Evolutionary conservation across 2,888 invertebrate genomes (phyloP).

Genomic region (Sceliomorpha sp.): DNA sequence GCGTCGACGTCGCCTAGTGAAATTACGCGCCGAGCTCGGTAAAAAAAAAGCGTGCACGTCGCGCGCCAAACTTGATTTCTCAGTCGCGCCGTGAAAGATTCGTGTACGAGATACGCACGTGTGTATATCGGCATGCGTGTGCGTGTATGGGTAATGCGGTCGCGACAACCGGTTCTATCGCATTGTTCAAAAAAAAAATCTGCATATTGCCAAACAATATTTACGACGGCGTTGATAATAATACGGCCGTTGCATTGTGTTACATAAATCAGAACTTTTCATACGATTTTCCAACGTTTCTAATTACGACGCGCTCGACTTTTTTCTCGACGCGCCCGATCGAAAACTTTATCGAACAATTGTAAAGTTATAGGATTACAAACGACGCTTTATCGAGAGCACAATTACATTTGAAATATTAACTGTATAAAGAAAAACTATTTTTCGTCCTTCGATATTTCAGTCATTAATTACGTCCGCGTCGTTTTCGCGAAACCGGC

Average conservation of each 20-base stretch:
- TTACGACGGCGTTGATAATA: constrained; percentile 6
- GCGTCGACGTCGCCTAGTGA: constrained; percentile 6
- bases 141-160: constrained; percentile 25
- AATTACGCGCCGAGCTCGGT: constrained; percentile 7
- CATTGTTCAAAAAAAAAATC: constrained; percentile 41
- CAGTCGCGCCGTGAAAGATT: constrained; percentile 15
- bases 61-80: constrained; percentile 22
- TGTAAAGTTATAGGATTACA: too few species aligned
- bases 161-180: constrained; percentile 38
- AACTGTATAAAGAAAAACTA: too few species aligned
- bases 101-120: constrained; percentile 18
- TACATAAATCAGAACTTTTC: too few species aligned
- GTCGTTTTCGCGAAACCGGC: too few species aligned
- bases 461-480: too few species aligned
- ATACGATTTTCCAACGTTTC: too few species aligned
- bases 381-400: too few species aligned
- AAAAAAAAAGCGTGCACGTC: constrained; percentile 9
- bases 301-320: too few species aligned
- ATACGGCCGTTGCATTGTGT: constrained; percentile 8
- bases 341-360: too few species aligned
- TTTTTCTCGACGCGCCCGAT: too few species aligned
- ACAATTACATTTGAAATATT: too few species aligned
- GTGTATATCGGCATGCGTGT: constrained; percentile 5
- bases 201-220: constrained; percentile 37
- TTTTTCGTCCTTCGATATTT: too few species aligned